A percentile compares a stretch with the other conserved stretches of the same genome.
phyloP scores from a whole-genome alignment of 2,113 vertebrate species.

The Anhinga anhinga region DNA sequence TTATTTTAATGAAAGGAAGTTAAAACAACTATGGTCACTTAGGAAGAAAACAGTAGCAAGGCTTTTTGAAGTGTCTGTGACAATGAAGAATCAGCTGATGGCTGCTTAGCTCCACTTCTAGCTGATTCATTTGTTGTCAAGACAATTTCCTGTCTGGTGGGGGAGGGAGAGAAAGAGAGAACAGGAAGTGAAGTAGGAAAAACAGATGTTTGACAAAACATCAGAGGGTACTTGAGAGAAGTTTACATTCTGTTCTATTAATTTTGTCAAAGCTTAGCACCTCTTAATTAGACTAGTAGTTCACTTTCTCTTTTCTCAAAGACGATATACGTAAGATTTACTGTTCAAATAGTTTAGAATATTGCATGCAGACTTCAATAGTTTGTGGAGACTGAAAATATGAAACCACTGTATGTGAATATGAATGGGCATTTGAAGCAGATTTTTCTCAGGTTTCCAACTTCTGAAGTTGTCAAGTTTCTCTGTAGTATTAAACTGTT shows the following conservation, averaged over 20 bases:
- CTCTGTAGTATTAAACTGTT: neutral
- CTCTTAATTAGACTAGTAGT: neutral
- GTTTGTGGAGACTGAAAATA: neutral
- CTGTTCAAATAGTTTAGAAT: neutral
- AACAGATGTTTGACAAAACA: constrained; percentile 72
- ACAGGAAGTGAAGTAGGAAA: constrained; percentile 78
- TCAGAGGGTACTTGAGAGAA: constrained; percentile 17
- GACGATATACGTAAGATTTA: neutral
- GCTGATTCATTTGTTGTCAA: constrained; percentile 82
- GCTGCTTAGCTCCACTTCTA: constrained; percentile 70
- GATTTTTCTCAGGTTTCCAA: neutral
- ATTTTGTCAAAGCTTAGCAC: constrained; percentile 31
- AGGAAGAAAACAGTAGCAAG: neutral
- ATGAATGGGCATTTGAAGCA: neutral
- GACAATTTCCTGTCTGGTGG: constrained; percentile 74
- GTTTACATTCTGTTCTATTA: constrained; percentile 14
- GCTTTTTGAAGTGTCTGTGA: constrained; percentile 40
- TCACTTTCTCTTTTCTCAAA: neutral
- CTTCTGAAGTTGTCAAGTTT: neutral
- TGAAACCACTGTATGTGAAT: neutral
- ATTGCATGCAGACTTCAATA: neutral
- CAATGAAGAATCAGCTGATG: constrained; percentile 72
- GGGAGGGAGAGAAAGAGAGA: constrained; percentile 71
- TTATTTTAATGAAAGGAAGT: neutral
- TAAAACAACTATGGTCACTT: neutral